A percentile compares a stretch with the other conserved stretches of the same genome.
Evolutionary conservation across 2,888 invertebrate species (phyloP).

Genomic region (Agriopis aurantiaria): DNA sequence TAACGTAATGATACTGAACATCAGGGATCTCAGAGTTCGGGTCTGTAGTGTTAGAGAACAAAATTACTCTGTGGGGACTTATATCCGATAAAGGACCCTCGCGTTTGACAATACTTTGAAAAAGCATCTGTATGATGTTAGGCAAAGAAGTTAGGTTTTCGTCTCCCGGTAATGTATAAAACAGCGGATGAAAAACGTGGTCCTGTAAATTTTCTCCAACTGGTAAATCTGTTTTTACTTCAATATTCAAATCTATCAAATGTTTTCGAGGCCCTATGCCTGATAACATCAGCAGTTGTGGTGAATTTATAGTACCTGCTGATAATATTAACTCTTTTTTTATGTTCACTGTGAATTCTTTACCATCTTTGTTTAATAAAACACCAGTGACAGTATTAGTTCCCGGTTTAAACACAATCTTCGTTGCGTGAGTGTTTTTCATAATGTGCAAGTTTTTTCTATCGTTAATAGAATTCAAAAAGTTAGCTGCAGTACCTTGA

Average conservation of each 20-base stretch:
- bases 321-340: slow-evolving; percentile 83
- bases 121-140: slow-evolving; percentile 62
- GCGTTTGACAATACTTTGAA: slow-evolving; percentile 77
- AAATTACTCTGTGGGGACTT: slow-evolving; percentile 67
- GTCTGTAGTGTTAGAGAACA: slow-evolving; percentile 68
- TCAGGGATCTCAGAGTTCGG: slow-evolving; percentile 62
- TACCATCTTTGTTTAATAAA: slow-evolving; percentile 65
- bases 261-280: slow-evolving; percentile 82
- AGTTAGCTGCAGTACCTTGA: slow-evolving; percentile 82
- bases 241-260: slow-evolving; percentile 67
- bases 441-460: slow-evolving; percentile 76
- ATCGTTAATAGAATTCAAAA: slow-evolving; percentile 73
- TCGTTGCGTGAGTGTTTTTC: slow-evolving; percentile 83
- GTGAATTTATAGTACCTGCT: slow-evolving; percentile 81
- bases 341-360: slow-evolving; percentile 64
- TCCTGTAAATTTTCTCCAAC: slow-evolving; percentile 85
- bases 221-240: slow-evolving; percentile 73
- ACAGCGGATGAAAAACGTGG: slow-evolving; percentile 74
- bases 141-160: slow-evolving; percentile 56
- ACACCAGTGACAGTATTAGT: slow-evolving; percentile 77
- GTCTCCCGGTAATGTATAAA: slow-evolving; percentile 62
- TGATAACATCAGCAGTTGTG: slow-evolving; percentile 82
- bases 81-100: slow-evolving; percentile 79
- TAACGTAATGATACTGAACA: slow-evolving; percentile 64
- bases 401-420: slow-evolving; percentile 80